Evolutionary conservation across 2,797 vertebrate species (phyloP), one percentile per base, ranked within the genome.

Genomic region (Cyprinodon diabolis): DNA sequence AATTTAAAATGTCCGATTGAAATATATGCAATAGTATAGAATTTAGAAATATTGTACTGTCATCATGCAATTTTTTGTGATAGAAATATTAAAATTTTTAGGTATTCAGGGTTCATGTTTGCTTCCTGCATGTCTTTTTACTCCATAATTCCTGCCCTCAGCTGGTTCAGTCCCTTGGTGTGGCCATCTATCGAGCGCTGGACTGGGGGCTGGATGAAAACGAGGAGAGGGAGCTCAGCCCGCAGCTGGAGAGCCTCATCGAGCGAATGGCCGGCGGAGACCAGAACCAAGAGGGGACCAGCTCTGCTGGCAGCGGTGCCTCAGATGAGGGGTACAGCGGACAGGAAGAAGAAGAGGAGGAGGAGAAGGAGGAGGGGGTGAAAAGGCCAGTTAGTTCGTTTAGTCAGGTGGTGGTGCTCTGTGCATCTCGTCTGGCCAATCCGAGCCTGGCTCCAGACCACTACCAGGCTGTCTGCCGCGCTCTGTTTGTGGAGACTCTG

Each of bases 201-300:
- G 98, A 99, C 93, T 99, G 98, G 98, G 98, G 98, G 0, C 91
- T 99, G 91, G 96, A 97, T 0, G 97, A 98, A 80, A 98, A 94
- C 0, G 97, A 98, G 86, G 98, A 99, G 87, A 91, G 97, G 0
- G 97, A 99, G 91, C 95, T 99, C 69, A 96, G 96, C 86, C 96
- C 96, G 0, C 96, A 95, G 84, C 94, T 99, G 90, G 98, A 99
- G 91, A 92, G 86, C 68, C 96, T 99, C 85, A 98, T 99, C 0
- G 98, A 99, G 79, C 93, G 95, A 76, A 99, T 99, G 98, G 95
- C 93, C 1, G 95, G 94, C 56, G 95, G 90, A 0, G 95, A 94
- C 49, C 91, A 91, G 0, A 90, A 91, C 0, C 90, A 87, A 0
- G 85, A 90, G 0, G 72, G 51, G 0, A 84, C 87, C 0, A 83